Evolutionary conservation across 2,113 vertebrate genomes (phyloP).

Genomic region (Trichomycterus rosablanca): DNA sequence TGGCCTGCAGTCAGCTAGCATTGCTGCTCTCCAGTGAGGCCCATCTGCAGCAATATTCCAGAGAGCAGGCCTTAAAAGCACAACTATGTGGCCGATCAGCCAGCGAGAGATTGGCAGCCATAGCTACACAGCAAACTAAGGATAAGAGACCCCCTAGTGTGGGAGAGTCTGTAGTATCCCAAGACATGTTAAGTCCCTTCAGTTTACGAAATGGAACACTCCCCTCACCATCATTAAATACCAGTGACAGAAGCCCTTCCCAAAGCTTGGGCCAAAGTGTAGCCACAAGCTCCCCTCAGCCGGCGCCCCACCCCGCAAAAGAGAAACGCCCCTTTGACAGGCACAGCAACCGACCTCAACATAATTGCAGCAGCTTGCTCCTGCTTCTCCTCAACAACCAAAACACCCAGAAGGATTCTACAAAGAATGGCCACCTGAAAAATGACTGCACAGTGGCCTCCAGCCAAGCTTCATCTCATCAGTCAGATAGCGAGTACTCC

Average conservation of each 20-base stretch:
- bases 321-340: slow-evolving; percentile 81
- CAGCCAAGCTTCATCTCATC: slow-evolving; percentile 79
- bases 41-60: slow-evolving; percentile 94
- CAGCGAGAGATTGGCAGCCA: slow-evolving; percentile 91
- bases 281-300: slow-evolving; percentile 53
- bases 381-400: slow-evolving; percentile 94
- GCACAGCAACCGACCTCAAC: slow-evolving; percentile 73
- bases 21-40: slow-evolving; percentile 95
- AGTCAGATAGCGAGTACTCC: slow-evolving; percentile 86
- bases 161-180: slow-evolving; percentile 64
- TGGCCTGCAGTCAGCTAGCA: slow-evolving; percentile 93
- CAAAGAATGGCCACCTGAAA: slow-evolving; percentile 73
- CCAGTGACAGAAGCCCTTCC: slow-evolving; percentile 68
- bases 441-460: slow-evolving; percentile 72
- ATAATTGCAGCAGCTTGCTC: slow-evolving; percentile 88
- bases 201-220: slow-evolving; percentile 76
- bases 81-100: slow-evolving; percentile 86
- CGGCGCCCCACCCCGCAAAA: slow-evolving; percentile 59
- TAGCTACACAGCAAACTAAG: slow-evolving; percentile 79
- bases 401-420: slow-evolving; percentile 77
- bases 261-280: slow-evolving; percentile 66
- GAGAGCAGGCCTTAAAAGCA: slow-evolving; percentile 92
- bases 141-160: slow-evolving; percentile 78
- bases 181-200: slow-evolving; percentile 75
- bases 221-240: slow-evolving; percentile 59